Conservation (phyloP, 1,140 invertebrate genomes). For the Helicorthomorpha holstii region DNA sequence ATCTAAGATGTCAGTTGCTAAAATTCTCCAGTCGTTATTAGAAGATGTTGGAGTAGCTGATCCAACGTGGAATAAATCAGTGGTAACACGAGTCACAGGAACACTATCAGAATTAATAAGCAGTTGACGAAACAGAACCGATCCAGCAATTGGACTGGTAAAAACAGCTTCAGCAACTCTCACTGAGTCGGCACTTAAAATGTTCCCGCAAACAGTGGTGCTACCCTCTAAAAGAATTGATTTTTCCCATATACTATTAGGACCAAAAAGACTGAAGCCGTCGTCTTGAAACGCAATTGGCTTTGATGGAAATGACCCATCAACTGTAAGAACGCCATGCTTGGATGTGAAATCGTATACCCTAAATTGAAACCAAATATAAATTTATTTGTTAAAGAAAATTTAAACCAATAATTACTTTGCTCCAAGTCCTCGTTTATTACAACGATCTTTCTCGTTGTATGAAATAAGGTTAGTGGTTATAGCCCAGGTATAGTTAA, state of each 20-base stretch:
- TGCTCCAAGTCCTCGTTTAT: not conserved
- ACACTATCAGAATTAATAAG: slow-evolving; percentile 27
- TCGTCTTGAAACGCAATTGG: not conserved
- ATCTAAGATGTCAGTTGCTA: slow-evolving; percentile 74
- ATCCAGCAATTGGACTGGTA: slow-evolving; percentile 54
- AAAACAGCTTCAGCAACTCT: slow-evolving; percentile 59
- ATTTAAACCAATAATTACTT: not conserved
- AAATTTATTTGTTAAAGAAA: not conserved
- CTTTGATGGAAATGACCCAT: no score
- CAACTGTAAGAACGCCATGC: no score
- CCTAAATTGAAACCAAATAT: not conserved
- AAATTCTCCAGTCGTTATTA: slow-evolving; percentile 73
- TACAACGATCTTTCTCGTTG: not conserved
- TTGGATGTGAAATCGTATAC: not conserved
- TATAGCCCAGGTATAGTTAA: not conserved
- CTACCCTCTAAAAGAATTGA: slow-evolving; percentile 18
- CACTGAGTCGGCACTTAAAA: slow-evolving; percentile 11
- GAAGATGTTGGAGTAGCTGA: slow-evolving; percentile 32
- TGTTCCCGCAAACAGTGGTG: slow-evolving; percentile 17
- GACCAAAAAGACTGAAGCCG: slow-evolving; percentile 17
- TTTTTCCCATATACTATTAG: slow-evolving; percentile 21
- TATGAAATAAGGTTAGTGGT: not conserved
- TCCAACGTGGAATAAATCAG: slow-evolving; percentile 34
- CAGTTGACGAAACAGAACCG: slow-evolving; percentile 48
- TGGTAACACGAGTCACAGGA: slow-evolving; percentile 49